A percentile compares a stretch with the other conserved stretches of the same genome.
Conservation (phyloP, 2,797 vertebrate species). For the Chanos chanos region DNA sequence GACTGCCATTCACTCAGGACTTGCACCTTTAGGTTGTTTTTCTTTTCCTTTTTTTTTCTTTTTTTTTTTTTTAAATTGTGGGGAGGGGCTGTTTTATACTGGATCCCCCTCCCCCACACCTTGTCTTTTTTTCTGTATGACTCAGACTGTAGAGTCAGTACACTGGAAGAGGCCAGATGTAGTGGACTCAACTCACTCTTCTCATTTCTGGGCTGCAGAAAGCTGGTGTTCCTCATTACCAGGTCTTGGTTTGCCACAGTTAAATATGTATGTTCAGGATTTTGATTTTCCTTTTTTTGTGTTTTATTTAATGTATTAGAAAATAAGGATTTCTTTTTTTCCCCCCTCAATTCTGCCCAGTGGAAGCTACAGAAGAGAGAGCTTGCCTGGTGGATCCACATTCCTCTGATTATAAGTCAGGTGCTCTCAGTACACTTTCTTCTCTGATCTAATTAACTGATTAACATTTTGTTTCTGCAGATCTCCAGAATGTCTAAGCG, state of each 20-base stretch:
- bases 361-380: no score
- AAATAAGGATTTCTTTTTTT: no score
- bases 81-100: constrained; percentile 58
- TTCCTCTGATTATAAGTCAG: constrained; percentile 25
- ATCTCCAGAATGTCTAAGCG: constrained; percentile 92
- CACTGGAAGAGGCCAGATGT: constrained; percentile 21
- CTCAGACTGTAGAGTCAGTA: constrained; percentile 22
- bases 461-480: constrained; percentile 53
- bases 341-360: no score
- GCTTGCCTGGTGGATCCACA: background rate
- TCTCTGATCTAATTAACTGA: background rate
- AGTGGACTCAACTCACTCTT: constrained; percentile 23
- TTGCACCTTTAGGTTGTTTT: constrained; percentile 61
- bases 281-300: background rate
- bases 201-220: constrained; percentile 14
- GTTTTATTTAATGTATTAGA: no score
- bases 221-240: background rate
- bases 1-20: constrained; percentile 60
- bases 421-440: constrained; percentile 19
- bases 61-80: constrained; percentile 58
- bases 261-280: background rate
- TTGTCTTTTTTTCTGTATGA: constrained; percentile 35
- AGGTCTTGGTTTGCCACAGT: background rate
- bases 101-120: constrained; percentile 43
- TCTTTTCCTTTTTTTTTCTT: constrained; percentile 60